phyloP scores from a whole-genome alignment of 1,140 invertebrate genomes.

The Tetramorium alpestre region DNA sequence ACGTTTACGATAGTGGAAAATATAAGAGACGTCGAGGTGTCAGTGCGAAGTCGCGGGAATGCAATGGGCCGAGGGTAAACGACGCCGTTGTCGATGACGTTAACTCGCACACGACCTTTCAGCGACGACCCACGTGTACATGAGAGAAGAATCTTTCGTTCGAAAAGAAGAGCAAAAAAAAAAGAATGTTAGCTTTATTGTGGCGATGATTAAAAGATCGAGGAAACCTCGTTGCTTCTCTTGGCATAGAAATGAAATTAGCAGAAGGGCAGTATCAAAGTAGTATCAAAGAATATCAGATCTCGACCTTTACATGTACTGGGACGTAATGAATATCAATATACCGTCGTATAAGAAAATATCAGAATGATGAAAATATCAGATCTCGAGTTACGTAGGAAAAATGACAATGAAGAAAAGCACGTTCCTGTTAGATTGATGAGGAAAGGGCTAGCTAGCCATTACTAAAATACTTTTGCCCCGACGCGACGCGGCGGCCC shows the following conservation, averaged over 20 bases:
- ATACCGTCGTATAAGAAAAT: background rate
- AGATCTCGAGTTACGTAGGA: background rate
- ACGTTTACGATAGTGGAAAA: constrained; percentile 36
- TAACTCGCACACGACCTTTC: constrained; percentile 39
- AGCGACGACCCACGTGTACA: constrained; percentile 34
- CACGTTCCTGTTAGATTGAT: constrained; percentile 14
- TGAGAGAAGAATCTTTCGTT: constrained; percentile 44
- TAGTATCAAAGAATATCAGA: background rate
- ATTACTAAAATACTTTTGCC: constrained; percentile 24
- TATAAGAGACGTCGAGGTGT: constrained; percentile 2
- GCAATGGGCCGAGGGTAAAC: constrained; percentile 4
- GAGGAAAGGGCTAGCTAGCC: background rate
- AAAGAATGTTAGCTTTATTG: background rate
- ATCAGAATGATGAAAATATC: background rate
- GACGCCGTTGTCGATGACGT: constrained; percentile 5
- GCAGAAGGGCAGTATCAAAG: too few relatives aligned
- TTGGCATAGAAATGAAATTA: background rate
- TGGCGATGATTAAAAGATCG: background rate
- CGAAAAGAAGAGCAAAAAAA: background rate
- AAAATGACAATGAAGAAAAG: background rate
- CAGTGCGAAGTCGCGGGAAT: constrained; percentile 11
- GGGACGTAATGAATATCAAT: background rate
- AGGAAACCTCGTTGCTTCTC: background rate
- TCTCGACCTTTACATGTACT: background rate
- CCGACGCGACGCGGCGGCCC: background rate